Conservation (phyloP, 2,113 vertebrate genomes). For the Psophia crepitans region DNA sequence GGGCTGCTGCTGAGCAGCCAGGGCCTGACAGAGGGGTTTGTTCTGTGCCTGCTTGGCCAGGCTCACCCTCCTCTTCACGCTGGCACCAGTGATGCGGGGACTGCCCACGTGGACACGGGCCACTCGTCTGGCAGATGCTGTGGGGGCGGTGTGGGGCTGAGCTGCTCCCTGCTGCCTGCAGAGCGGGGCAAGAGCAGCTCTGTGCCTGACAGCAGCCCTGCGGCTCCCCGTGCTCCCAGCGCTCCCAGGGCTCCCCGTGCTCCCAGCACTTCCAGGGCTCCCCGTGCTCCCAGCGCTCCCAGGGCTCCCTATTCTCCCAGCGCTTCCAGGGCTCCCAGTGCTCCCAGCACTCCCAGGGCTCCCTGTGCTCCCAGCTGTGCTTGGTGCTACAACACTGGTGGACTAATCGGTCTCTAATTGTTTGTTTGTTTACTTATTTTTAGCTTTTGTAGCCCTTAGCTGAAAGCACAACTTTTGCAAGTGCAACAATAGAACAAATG, state of each 20-base stretch:
- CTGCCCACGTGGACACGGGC: fast-evolving
- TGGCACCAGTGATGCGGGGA: fast-evolving
- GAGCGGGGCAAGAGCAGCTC: not conserved
- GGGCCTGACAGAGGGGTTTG: not conserved
- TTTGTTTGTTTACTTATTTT: not conserved
- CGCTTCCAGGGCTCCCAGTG: not conserved
- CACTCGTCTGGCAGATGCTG: fast-evolving
- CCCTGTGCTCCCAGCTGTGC: not conserved
- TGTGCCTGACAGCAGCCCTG: fast-evolving
- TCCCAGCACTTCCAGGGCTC: not conserved
- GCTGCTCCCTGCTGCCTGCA: not conserved
- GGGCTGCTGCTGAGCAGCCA: not conserved
- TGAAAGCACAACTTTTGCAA: not conserved
- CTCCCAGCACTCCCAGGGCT: not conserved
- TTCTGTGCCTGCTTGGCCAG: fast-evolving
- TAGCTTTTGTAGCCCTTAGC: not conserved
- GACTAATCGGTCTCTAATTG: too few species aligned
- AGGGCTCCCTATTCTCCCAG: not conserved
- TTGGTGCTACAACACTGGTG: fast-evolving
- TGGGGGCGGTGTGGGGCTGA: not conserved
- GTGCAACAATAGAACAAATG: not conserved
- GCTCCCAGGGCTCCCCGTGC: too few species aligned
- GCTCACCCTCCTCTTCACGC: not conserved
- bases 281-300: too few species aligned
- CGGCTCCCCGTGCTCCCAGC: not conserved